phyloP scores from a whole-genome alignment of 2,797 vertebrate species.

The Sardinella longiceps region DNA sequence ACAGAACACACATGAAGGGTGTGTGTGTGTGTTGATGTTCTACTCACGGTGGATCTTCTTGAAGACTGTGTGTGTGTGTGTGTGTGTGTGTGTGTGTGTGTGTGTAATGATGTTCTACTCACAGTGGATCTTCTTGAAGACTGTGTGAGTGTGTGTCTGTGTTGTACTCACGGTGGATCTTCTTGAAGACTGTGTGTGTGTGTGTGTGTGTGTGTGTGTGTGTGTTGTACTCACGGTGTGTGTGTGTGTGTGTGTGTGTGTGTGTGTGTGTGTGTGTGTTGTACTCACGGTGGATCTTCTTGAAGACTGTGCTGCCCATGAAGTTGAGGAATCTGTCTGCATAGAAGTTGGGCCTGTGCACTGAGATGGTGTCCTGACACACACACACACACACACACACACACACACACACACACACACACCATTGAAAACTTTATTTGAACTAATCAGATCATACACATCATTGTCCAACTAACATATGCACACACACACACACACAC shows the following conservation, averaged over 20 bases:
- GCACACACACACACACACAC: not conserved
- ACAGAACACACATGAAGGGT: too few species aligned
- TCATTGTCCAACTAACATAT: too few species aligned
- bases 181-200: not conserved
- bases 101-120: conserved; percentile 55
- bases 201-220: too few species aligned
- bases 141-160: too few species aligned
- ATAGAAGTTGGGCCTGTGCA: conserved; percentile 93
- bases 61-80: too few species aligned
- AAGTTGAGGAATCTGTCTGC: conserved; percentile 95
- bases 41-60: too few species aligned
- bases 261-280: not conserved
- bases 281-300: conserved; percentile 87
- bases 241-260: conserved; percentile 20
- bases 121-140: conserved; percentile 93
- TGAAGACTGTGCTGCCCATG: conserved; percentile 92
- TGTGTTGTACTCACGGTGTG: conserved; percentile 87
- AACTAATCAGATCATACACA: too few species aligned
- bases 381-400: conserved; percentile 27
- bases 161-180: conserved; percentile 89
- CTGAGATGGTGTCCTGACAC: conserved; percentile 89
- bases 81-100: not conserved
- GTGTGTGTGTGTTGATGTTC: too few species aligned
- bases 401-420: conserved; percentile 17
- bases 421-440: too few species aligned